Conservation (phyloP, 2,113 vertebrate genomes). For the Urocolius indicus region DNA sequence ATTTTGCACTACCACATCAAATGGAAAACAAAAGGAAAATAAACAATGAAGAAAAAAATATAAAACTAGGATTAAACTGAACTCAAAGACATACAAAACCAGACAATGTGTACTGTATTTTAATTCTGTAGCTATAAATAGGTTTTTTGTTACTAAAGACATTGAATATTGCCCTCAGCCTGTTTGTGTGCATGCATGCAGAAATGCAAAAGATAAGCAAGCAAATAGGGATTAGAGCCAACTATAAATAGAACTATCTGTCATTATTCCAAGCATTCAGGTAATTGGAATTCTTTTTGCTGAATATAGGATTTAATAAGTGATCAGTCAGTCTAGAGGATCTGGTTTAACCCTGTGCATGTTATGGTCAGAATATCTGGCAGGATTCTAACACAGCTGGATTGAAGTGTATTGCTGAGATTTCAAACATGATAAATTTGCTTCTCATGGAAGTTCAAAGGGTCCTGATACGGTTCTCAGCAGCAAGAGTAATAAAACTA, state of each 20-base stretch:
- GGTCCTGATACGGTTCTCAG: neutral
- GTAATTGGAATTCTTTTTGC: neutral
- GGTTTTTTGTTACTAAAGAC: neutral
- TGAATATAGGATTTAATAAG: neutral
- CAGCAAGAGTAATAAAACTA: neutral
- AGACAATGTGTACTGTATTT: neutral
- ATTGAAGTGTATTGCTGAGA: neutral
- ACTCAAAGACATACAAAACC: slow-evolving; percentile 38
- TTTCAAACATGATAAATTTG: neutral
- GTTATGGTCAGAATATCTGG: neutral
- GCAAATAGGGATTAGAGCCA: slow-evolving; percentile 13
- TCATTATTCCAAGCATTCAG: neutral
- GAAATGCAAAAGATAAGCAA: slow-evolving; percentile 18
- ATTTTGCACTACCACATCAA: slow-evolving; percentile 85
- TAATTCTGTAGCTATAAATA: neutral
- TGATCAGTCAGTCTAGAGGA: neutral
- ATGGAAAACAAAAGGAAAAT: slow-evolving; percentile 66
- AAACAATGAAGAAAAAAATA: slow-evolving; percentile 55
- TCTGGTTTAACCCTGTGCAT: neutral
- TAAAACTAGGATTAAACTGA: slow-evolving; percentile 66
- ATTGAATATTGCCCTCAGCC: neutral
- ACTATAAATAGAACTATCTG: neutral
- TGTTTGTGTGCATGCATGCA: neutral
- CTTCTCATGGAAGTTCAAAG: neutral
- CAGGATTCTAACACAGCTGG: neutral